Percentiles rank a stretch among this genome's conserved stretches.
Evolutionary conservation across 2,888 invertebrate species (phyloP).

Genomic region (Sphaerophoria rueppellii): DNA sequence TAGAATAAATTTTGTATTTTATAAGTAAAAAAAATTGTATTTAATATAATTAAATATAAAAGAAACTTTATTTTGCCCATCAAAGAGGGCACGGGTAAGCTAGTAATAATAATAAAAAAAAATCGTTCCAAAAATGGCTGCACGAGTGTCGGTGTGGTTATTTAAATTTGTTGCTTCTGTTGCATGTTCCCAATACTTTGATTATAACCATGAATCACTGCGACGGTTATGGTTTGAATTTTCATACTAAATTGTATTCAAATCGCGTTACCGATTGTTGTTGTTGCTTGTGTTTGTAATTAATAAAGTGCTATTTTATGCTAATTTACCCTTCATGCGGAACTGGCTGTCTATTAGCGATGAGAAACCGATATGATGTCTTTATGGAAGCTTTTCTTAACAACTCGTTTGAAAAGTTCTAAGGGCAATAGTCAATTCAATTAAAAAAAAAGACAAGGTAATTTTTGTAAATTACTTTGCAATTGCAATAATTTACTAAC

Average conservation of each 20-base stretch:
- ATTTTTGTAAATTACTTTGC: neutral
- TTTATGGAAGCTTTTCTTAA: neutral
- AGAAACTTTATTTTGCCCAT: too few species aligned
- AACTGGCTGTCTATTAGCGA: conserved; percentile 3
- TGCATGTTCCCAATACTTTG: conserved; percentile 14
- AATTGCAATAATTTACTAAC: conserved; percentile 20
- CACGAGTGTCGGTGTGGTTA: too few species aligned
- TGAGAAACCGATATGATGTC: neutral
- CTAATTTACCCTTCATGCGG: conserved; percentile 37
- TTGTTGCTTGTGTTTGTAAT: neutral
- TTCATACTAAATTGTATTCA: conserved; percentile 39
- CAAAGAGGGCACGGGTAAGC: too few species aligned
- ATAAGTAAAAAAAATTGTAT: too few species aligned
- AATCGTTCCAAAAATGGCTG: neutral
- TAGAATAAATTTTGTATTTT: too few species aligned
- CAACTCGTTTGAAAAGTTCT: neutral
- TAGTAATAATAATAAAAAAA: conserved; percentile 5
- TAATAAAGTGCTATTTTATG: conserved; percentile 14
- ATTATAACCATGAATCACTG: conserved; percentile 23
- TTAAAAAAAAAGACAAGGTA: neutral
- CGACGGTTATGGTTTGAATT: conserved; percentile 23
- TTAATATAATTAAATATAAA: too few species aligned
- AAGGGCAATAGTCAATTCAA: neutral
- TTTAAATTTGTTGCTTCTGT: neutral
- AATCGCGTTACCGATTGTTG: conserved; percentile 27